Evolutionary conservation across 2,113 vertebrate species (phyloP).

Genomic region (Struthio camelus): DNA sequence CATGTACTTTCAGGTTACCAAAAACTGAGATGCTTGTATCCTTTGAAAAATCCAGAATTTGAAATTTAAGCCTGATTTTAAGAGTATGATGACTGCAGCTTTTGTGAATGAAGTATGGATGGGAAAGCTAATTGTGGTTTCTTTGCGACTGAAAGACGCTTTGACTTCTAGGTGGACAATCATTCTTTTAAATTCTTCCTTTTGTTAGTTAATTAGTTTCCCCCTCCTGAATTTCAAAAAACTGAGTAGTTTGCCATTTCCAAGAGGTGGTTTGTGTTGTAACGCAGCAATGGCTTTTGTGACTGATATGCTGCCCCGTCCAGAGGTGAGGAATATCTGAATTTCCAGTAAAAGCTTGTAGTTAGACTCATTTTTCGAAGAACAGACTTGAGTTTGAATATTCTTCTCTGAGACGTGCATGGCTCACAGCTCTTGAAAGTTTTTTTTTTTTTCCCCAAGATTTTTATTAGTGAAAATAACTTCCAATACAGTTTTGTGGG

Average conservation of each 20-base stretch:
- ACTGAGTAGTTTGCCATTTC: neutral
- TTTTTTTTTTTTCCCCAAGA: fast-evolving
- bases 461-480: neutral
- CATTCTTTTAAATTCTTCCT: neutral
- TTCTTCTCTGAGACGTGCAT: neutral
- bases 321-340: neutral
- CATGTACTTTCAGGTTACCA: neutral
- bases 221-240: neutral
- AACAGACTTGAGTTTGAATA: neutral
- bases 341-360: neutral
- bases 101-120: neutral
- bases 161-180: neutral
- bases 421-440: neutral
- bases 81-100: neutral
- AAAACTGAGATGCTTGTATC: neutral
- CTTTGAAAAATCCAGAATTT: neutral
- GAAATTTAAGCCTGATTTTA: neutral
- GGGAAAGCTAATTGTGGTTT: neutral
- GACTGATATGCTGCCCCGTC: neutral
- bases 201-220: neutral
- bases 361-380: neutral
- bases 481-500: neutral
- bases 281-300: neutral
- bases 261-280: neutral
- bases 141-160: neutral